Conservation (phyloP, 2,797 vertebrate genomes). For the Argya squamiceps region DNA sequence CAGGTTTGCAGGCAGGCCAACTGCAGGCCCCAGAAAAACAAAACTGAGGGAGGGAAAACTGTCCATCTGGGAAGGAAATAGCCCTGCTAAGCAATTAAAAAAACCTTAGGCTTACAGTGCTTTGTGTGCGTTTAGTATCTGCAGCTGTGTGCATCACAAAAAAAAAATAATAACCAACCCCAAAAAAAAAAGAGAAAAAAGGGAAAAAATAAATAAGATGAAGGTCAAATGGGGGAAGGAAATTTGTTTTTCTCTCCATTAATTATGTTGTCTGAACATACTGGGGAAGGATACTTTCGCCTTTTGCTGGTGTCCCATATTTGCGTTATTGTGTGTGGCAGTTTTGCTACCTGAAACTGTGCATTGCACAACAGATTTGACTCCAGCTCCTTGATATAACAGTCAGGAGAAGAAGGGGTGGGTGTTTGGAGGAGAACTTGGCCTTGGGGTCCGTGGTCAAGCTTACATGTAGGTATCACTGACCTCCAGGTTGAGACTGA, state of each 20-base stretch:
- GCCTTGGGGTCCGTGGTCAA: background rate
- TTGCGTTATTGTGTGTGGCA: background rate
- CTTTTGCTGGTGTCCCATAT: background rate
- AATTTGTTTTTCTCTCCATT: background rate
- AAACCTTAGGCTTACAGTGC: background rate
- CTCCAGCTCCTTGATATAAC: background rate
- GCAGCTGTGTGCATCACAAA: background rate
- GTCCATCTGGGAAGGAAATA: background rate
- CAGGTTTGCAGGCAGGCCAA: background rate
- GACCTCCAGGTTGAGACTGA: background rate
- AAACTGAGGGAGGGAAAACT: background rate
- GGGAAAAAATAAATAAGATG: fast-evolving
- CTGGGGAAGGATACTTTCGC: background rate
- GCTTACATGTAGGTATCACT: background rate
- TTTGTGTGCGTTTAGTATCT: background rate
- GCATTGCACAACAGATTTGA: background rate
- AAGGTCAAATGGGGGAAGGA: background rate
- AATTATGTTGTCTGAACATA: background rate
- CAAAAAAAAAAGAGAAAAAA: too few species aligned
- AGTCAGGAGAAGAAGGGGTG: background rate
- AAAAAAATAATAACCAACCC: too few species aligned
- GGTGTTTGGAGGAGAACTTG: background rate
- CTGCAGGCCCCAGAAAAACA: background rate
- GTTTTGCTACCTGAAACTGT: background rate
- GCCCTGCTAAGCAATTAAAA: background rate